phyloP scores from a whole-genome alignment of 2,113 vertebrate species.

The Hippocampus barbouri region DNA sequence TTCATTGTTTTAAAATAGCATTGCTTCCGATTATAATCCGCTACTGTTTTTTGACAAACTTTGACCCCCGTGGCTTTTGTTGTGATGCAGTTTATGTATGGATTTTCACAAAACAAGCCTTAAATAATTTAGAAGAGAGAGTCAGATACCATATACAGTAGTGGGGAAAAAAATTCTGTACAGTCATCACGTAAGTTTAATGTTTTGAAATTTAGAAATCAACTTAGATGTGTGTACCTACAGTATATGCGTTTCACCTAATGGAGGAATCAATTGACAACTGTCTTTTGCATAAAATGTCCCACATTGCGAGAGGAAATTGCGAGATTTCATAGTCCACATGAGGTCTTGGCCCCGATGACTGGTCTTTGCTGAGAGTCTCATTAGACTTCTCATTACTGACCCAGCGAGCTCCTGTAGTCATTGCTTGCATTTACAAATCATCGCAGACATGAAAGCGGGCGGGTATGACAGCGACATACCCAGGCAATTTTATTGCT shows the following conservation, averaged over 20 bases:
- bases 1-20: too few species aligned
- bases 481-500: slow-evolving; percentile 18
- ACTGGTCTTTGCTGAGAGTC: slow-evolving; percentile 56
- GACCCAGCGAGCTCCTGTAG: slow-evolving; percentile 65
- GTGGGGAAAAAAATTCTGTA: too few species aligned
- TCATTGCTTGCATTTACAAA: slow-evolving; percentile 68
- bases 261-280: slow-evolving; percentile 46
- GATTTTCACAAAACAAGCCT: too few species aligned
- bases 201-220: too few species aligned
- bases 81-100: too few species aligned
- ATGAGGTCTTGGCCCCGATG: slow-evolving; percentile 54
- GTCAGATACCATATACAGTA: too few species aligned
- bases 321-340: slow-evolving; percentile 65
- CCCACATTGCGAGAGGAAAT: slow-evolving; percentile 61
- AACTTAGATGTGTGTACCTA: too few species aligned
- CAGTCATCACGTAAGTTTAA: too few species aligned
- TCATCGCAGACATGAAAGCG: slow-evolving; percentile 55
- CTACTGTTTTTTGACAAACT: too few species aligned
- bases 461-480: slow-evolving; percentile 40
- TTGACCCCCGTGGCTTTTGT: too few species aligned
- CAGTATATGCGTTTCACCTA: slow-evolving; percentile 35
- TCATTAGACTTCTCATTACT: slow-evolving; percentile 74
- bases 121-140: too few species aligned
- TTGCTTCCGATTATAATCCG: too few species aligned
- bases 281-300: slow-evolving; percentile 49